Conservation (phyloP, 2,113 vertebrate genomes). For the Caretta caretta region DNA sequence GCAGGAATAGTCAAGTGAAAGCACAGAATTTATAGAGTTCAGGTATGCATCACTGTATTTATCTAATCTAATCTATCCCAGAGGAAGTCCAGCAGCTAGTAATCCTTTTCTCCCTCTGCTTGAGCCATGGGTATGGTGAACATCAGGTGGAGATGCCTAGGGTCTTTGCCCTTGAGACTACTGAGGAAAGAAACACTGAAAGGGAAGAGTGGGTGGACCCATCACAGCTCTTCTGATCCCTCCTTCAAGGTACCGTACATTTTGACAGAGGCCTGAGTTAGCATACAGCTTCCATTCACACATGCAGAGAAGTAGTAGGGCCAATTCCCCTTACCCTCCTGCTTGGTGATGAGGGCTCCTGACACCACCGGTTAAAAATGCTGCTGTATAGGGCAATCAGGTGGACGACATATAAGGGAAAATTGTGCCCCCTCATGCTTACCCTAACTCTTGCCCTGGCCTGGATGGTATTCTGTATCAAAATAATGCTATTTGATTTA, state of each 20-base stretch:
- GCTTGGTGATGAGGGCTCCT: background rate
- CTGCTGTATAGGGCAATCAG: background rate
- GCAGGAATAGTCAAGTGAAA: background rate
- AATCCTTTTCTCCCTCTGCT: background rate
- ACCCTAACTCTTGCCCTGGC: background rate
- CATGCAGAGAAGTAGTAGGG: background rate
- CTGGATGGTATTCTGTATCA: background rate
- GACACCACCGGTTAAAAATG: background rate
- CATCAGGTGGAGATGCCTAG: background rate
- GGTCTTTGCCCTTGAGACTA: background rate
- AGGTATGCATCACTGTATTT: background rate
- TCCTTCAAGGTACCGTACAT: background rate
- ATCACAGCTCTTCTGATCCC: background rate
- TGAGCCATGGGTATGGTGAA: background rate
- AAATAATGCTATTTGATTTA: background rate
- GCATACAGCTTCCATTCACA: background rate
- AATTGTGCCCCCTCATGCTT: background rate
- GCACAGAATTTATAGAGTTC: too few species aligned
- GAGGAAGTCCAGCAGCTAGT: rapidly evolving
- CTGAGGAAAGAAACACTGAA: background rate
- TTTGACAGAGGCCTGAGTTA: background rate
- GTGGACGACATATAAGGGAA: background rate
- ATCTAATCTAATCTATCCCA: background rate
- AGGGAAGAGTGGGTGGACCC: background rate
- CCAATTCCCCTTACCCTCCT: background rate